Conservation (phyloP, 2,888 invertebrate species). For the Stenodera caucasica region DNA sequence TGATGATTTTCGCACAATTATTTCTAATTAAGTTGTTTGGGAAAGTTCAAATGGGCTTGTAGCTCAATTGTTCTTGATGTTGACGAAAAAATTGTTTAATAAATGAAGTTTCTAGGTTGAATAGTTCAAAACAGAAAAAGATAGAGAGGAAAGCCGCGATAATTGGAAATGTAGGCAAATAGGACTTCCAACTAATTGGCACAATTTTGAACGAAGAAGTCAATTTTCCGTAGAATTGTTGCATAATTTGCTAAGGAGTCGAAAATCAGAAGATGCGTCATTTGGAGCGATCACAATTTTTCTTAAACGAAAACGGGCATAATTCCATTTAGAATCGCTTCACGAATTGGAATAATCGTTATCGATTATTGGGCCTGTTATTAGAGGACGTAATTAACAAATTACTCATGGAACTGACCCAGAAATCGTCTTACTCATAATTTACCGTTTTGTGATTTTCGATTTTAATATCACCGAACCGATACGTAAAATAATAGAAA, state of each 20-base stretch:
- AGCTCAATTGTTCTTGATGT: neutral
- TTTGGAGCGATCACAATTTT: no score
- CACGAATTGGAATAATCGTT: no score
- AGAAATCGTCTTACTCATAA: neutral
- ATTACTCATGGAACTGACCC: no score
- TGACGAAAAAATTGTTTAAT: neutral
- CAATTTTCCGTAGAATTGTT: neutral
- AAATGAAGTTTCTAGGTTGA: constrained; percentile 1
- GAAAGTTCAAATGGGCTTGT: neutral
- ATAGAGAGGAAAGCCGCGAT: neutral
- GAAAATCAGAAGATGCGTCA: no score
- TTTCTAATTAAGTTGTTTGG: neutral
- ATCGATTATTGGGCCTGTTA: no score
- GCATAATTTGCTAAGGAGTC: no score
- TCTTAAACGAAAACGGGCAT: neutral
- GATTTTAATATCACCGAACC: neutral
- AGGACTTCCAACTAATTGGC: neutral
- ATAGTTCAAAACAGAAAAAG: neutral
- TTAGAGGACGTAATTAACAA: no score
- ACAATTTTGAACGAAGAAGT: no score
- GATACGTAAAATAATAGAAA: neutral
- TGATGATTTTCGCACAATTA: no score
- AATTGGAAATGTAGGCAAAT: constrained; percentile 6
- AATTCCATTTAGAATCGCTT: no score
- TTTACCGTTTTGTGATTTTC: constrained; percentile 5